phyloP scores from a whole-genome alignment of 1,140 invertebrate species.

The Panulirus ornatus region DNA sequence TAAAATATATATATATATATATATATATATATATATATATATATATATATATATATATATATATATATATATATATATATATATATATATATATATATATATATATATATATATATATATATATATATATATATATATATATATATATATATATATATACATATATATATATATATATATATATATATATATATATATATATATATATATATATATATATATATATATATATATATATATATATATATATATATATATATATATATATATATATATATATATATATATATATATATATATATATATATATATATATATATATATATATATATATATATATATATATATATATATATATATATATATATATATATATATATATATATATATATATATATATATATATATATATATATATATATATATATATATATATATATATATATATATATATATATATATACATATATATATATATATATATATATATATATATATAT shows the following conservation, averaged over 20 bases:
- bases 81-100: neutral
- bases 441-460: conserved; percentile 18
- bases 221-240: conserved; percentile 10
- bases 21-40: conserved; percentile 41
- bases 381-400: neutral
- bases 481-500: conserved; percentile 13
- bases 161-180: neutral
- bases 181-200: neutral
- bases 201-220: conserved; percentile 1
- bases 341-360: neutral
- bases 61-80: conserved; percentile 31
- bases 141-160: conserved; percentile 4
- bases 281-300: conserved; percentile 25
- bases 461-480: conserved; percentile 7
- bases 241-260: conserved; percentile 7
- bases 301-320: conserved; percentile 43
- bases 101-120: neutral
- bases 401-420: neutral
- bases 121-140: conserved; percentile 6
- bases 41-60: conserved; percentile 41
- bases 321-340: conserved; percentile 22
- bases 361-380: neutral
- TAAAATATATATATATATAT: conserved; percentile 31
- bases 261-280: conserved; percentile 16
- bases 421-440: conserved; percentile 39